Conservation (phyloP, 2,888 invertebrate species). For the Itoplectis maculator region DNA sequence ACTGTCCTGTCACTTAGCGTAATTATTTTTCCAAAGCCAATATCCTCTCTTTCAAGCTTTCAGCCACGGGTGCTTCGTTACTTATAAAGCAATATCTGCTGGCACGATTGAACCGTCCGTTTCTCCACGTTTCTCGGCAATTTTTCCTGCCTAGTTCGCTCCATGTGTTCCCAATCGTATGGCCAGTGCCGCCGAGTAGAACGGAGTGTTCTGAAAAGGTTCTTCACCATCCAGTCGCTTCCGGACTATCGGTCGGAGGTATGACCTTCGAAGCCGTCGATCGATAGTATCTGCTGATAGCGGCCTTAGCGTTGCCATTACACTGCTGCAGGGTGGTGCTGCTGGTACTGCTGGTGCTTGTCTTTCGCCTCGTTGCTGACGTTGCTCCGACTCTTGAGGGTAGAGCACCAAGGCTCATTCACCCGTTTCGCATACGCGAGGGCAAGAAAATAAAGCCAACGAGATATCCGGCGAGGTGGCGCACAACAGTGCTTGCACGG, state of each 20-base stretch:
- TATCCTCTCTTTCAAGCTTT: too few relatives aligned
- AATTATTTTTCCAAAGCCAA: too few relatives aligned
- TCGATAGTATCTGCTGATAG: conserved; percentile 17
- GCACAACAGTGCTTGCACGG: too few relatives aligned
- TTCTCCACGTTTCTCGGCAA: neutral
- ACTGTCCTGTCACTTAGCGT: too few relatives aligned
- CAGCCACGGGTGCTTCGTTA: too few relatives aligned
- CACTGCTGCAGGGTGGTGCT: neutral
- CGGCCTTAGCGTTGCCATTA: neutral
- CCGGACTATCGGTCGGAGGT: conserved; percentile 6
- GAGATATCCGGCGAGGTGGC: too few relatives aligned
- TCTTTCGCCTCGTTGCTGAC: neutral
- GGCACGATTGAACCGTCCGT: neutral
- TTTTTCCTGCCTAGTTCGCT: neutral
- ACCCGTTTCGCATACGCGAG: neutral
- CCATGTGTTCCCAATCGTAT: neutral
- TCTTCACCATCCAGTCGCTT: conserved; percentile 13
- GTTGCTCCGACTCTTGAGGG: neutral
- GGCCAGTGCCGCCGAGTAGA: conserved; percentile 3
- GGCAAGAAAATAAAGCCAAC: conserved; percentile 1
- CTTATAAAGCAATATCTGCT: neutral
- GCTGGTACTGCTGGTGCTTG: neutral
- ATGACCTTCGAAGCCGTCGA: conserved; percentile 11
- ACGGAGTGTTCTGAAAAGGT: conserved; percentile 1
- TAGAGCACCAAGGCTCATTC: neutral